Evolutionary conservation across 2,797 vertebrate species (phyloP), one percentile per base, ranked within the genome.

Genomic region (Cuniculus paca): DNA sequence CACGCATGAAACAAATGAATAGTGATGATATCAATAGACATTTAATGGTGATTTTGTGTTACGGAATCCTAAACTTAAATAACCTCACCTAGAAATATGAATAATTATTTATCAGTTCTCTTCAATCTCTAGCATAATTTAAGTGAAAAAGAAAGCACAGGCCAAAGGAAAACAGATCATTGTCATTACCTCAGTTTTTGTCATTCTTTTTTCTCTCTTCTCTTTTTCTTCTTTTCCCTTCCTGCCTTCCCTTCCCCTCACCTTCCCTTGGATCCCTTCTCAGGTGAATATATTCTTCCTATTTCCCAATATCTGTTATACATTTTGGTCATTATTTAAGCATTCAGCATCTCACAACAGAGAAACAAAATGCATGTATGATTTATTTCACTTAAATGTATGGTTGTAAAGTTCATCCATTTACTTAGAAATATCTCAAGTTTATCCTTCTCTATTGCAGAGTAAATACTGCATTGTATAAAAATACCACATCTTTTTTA

Each of bases 61-160:
- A 16, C 20, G 61, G 54, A 19, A 74, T 68, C 4, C 34, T 74
- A 72, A 92, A 50, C 80, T 74, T 78, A 82, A 11, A 10, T 89
- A 90, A 60, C 13, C 45, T 50, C 50, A 45, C 45, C 16, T 45
- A 56, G 89, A 68, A 2, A 65, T 45, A 28, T 7, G 52, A 52
- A 91, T 19, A 95, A 56, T 52, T 34, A 96, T 84, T 91, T 95
- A 22, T 75, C 63, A 34, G 48, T 26, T 72, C 6, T 60, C 34
- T 63, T 60, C 31, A 63, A 5, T 31, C n/a, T 31, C 11, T 48
- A 75, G 2, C 28, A 74, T 65, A 26, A 87, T 61, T 34, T 61
- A 34, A 79, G 2, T 68, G 50, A 28, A 83, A 79, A 42, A 34
- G 9, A 56, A 45, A 6, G 17, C 10, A 39, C 61, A 34, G 22